Conservation (phyloP, 2,888 invertebrate genomes). For the Pyralis farinalis region DNA sequence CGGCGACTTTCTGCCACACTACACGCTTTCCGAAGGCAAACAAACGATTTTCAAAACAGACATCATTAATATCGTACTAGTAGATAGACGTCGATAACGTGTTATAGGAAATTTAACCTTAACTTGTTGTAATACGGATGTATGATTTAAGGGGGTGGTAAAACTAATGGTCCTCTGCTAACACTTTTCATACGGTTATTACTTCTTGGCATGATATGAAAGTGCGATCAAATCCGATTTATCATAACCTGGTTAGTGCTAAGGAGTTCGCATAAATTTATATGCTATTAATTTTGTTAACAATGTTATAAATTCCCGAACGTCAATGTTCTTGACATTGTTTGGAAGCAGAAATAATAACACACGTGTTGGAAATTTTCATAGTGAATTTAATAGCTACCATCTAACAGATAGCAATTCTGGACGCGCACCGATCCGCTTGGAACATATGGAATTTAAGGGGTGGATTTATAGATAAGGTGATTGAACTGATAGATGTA, state of each 20-base stretch:
- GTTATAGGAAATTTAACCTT: conserved; percentile 26
- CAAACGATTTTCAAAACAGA: conserved; percentile 60
- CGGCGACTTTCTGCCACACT: conserved; percentile 36
- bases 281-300: not conserved
- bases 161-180: conserved; percentile 55
- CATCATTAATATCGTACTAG: conserved; percentile 62
- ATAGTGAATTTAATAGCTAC: too few relatives aligned
- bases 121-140: conserved; percentile 24
- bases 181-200: conserved; percentile 72
- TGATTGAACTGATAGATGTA: too few relatives aligned
- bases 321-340: too few relatives aligned
- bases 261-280: conserved; percentile 31
- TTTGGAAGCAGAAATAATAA: too few relatives aligned
- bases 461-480: too few relatives aligned
- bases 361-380: too few relatives aligned
- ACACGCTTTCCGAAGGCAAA: conserved; percentile 48
- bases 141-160: conserved; percentile 25
- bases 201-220: conserved; percentile 64
- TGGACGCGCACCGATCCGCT: too few relatives aligned
- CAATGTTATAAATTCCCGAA: not conserved
- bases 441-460: too few relatives aligned
- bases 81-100: conserved; percentile 22
- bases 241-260: conserved; percentile 46
- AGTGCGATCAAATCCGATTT: conserved; percentile 60
- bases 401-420: too few relatives aligned